Evolutionary conservation across 2,113 vertebrate genomes (phyloP).

Genomic region (Platichthys stellatus): DNA sequence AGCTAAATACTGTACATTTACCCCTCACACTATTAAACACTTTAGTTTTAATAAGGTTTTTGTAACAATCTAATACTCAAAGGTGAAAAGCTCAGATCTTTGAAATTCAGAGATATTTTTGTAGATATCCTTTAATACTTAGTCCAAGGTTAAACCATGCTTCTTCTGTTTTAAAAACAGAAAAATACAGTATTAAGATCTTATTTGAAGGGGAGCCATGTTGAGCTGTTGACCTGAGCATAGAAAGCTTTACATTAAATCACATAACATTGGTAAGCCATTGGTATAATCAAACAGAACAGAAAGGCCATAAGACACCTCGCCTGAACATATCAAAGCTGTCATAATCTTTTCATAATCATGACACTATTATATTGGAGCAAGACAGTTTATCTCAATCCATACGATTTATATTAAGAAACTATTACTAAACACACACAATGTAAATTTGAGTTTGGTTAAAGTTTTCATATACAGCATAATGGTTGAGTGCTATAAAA

Average conservation of each 20-base stretch:
- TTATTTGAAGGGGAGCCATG: conserved; percentile 90
- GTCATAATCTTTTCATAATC: conserved; percentile 78
- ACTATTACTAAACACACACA: conserved; percentile 83
- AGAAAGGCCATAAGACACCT: conserved; percentile 79
- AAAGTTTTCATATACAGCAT: conserved; percentile 82
- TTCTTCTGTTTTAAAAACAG: conserved; percentile 73
- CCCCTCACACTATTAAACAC: conserved; percentile 98
- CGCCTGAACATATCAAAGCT: conserved; percentile 79
- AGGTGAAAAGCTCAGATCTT: conserved; percentile 80
- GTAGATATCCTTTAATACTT: conserved; percentile 71
- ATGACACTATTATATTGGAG: conserved; percentile 80
- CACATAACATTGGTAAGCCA: conserved; percentile 98
- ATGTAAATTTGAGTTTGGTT: conserved; percentile 83
- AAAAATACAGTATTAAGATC: conserved; percentile 85
- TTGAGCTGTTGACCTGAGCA: conserved; percentile 99
- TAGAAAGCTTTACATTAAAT: conserved; percentile 99
- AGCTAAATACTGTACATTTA: conserved; percentile 98
- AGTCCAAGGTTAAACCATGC: conserved; percentile 65
- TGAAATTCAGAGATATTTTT: conserved; percentile 68
- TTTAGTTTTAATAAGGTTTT: conserved; percentile 97
- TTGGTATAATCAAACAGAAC: conserved; percentile 88
- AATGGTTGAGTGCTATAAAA: conserved; percentile 84
- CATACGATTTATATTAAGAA: conserved; percentile 81
- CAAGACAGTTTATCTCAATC: conserved; percentile 79
- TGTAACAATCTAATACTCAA: conserved; percentile 89